Base-by-base conservation (phyloP, 2,797 vertebrate genomes). In the Melopsittacus undulatus region DNA sequence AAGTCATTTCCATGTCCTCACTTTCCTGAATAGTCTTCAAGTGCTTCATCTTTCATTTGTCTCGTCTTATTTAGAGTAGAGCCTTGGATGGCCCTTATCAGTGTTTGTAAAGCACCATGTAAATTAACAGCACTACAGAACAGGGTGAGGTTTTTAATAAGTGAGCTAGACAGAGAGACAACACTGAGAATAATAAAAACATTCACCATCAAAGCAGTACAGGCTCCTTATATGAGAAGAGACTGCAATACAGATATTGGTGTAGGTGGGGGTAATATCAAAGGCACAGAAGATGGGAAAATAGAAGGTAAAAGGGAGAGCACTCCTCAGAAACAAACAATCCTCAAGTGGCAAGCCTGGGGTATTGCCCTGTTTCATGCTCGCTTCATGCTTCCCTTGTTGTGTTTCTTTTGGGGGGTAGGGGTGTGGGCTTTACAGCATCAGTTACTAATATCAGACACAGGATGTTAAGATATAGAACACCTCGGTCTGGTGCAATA, bases 71-170 rank as follows among this genome's bases (percentile, higher is more conserved):
- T 94, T 86, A 75, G 82, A 79, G 74, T 10, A 46, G 38, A 94
- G 87, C 88, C 83, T 78, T 79, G 74, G 52, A 89, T 62, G 66
- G 76, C 75, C 86, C 88, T 97, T 90, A 95, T 89, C 91, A 83
- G 6, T 94, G 93, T 95, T 96, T 96, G 93, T 91, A 82, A 95
- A 95, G 94, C 56, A 92, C 69, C 92, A 80, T 90, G 95, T 95
- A 95, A 95, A 95, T 96, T 96, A 97, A 90, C 72, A 90, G 68
- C 74, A 66, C 82, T 86, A 59, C 77, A 89, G 87, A 92, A 68
- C 66, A 61, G 79, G 84, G 73, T 23, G 79, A 68, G 69, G 26
- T 92, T 89, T 79, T 92, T 79, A 90, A 69, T 72, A 87, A 88
- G 54, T n/a, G 40, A 92, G 62, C 9, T 19, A 84, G 87, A 72